Base-by-base conservation (phyloP, 2,113 vertebrate genomes). In the Oriolus oriolus region DNA sequence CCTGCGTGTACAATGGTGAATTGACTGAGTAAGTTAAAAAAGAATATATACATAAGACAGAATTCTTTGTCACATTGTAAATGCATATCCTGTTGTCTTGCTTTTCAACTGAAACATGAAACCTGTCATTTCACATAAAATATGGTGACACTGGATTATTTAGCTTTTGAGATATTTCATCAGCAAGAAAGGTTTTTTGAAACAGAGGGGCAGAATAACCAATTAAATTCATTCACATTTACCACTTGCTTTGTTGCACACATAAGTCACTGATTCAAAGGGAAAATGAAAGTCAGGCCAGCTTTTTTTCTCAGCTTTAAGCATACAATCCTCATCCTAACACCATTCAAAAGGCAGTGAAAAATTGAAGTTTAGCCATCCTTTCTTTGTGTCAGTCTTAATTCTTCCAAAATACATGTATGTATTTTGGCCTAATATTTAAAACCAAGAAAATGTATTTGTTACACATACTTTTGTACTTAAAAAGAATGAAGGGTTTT, bases 141-240 rank as follows among this genome's bases (percentile, higher is more conserved):
- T 94, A 89, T 41, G n/a, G 52, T 91, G 85, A 95, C 50, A 92
- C 14, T 80, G 28, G 61, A 9, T 95, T 94, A 74, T 97, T 97
- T 96, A 97, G 70, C 31, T 97, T 89, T 92, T 95, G 89, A 97
- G 78, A 61, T 96, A 95, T 95, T 97, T 96, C 68, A 96, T 95
- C 68, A 76, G 31, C 73, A 78, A 87, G 69, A 93, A 79, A 59
- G 35, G 4, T 6, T 71, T 91, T 94, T 90, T 87, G 84, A 90
- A 85, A 71, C 27, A 95, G 54, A 93, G 24, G 83, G 74, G 70
- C 65, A 94, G 77, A 96, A 94, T 91, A 89, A 59, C 33, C 80
- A 95, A 74, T 30, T 71, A 41, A 47, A 94, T 95, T 93, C 16
- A 93, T 92, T 95, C 84, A 74, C 77, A 73, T 95, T 97, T 97